phyloP scores from a whole-genome alignment of 2,113 vertebrate genomes.

The Callipepla squamata region DNA sequence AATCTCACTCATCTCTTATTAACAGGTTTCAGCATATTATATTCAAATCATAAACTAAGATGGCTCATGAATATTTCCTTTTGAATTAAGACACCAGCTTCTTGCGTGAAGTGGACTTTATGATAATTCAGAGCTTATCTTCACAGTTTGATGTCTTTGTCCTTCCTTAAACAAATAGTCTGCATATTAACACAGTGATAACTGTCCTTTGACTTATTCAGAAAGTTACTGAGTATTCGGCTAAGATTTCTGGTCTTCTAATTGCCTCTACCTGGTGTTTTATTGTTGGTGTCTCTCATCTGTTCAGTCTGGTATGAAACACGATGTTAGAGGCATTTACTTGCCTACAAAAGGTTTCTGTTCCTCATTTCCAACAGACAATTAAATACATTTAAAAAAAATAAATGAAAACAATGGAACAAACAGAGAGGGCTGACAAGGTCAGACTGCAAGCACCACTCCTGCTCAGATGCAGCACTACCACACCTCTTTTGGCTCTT shows the following conservation, averaged over 20 bases:
- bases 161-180: conserved; percentile 7
- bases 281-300: not conserved
- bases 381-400: not conserved
- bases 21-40: not conserved
- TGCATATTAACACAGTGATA: not conserved
- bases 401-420: not conserved
- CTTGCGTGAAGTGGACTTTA: conserved; percentile 7
- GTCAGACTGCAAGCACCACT: too few relatives aligned
- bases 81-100: conserved; percentile 28
- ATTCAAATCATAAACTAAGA: conserved; percentile 21
- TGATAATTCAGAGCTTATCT: conserved; percentile 54
- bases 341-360: rapidly evolving
- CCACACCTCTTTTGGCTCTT: rapidly evolving
- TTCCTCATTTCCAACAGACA: not conserved
- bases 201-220: not conserved
- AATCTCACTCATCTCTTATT: not conserved
- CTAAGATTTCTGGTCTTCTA: not conserved
- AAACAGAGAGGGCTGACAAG: not conserved
- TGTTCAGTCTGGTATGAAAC: too few relatives aligned
- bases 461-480: not conserved
- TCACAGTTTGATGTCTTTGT: conserved; percentile 51
- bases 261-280: not conserved
- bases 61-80: conserved; percentile 51
- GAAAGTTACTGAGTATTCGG: not conserved
- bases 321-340: not conserved